These are phyloP conservation scores for Galemys pyrenaicus DNA, from an alignment of 2,113 vertebrate species.

Conservation along the genomic window DNA sequence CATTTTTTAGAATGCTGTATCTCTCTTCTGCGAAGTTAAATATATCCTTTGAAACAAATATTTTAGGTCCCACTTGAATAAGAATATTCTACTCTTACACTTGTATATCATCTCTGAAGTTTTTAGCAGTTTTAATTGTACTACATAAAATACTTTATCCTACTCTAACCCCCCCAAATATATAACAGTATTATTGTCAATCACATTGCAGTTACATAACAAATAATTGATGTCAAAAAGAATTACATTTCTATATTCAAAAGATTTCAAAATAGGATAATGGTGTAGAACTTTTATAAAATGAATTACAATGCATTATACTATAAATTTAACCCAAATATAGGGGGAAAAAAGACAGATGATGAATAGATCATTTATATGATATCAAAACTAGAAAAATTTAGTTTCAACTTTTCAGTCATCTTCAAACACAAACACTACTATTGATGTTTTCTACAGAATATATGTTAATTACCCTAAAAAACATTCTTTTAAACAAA, in stretches of 20 bases:
- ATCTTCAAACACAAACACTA: constrained; percentile 14
- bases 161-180: not conserved
- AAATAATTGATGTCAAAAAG: not conserved
- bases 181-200: not conserved
- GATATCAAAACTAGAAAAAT: not conserved
- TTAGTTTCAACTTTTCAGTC: not conserved
- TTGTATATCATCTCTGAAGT: not conserved
- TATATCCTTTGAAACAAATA: not conserved
- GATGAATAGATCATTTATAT: not conserved
- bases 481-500: not conserved
- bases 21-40: not conserved
- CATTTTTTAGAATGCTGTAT: not conserved
- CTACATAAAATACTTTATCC: not conserved
- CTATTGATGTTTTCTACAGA: not conserved
- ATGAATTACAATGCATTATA: not conserved
- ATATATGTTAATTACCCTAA: not conserved
- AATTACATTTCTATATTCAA: not conserved
- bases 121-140: not conserved
- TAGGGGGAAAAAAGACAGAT: not conserved
- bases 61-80: not conserved
- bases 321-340: not conserved
- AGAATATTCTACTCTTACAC: not conserved
- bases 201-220: not conserved
- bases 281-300: not conserved
- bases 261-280: not conserved